These are phyloP conservation scores for Melangyna quadrimaculata DNA, from an alignment of 2,888 invertebrate genomes.

Conservation along the genomic window DNA sequence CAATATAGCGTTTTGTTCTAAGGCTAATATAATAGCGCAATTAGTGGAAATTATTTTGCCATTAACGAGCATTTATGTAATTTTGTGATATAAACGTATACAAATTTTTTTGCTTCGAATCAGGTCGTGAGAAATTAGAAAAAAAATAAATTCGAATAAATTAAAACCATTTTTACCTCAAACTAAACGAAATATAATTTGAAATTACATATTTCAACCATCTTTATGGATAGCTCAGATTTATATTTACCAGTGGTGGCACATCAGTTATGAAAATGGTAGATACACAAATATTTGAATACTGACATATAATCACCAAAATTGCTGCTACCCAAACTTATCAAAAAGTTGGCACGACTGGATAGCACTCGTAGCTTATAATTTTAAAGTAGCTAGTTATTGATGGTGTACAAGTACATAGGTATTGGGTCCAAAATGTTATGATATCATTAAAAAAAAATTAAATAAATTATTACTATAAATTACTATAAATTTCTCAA, in stretches of 20 bases:
- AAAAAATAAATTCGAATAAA: neutral
- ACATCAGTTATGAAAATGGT: neutral
- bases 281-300: too few species aligned
- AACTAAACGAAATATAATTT: neutral
- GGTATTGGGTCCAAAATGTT: too few species aligned
- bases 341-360: too few species aligned
- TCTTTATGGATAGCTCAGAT: neutral
- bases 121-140: constrained; percentile 8
- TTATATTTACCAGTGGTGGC: neutral
- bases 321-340: too few species aligned
- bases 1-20: neutral
- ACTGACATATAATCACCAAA: too few species aligned
- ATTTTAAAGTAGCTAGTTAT: too few species aligned
- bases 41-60: constrained; percentile 66
- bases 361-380: too few species aligned
- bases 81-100: constrained; percentile 33
- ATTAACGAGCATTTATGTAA: constrained; percentile 57
- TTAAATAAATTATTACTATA: too few species aligned
- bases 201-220: neutral
- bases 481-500: too few species aligned
- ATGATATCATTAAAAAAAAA: too few species aligned
- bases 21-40: constrained; percentile 45
- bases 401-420: too few species aligned
- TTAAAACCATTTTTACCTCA: constrained; percentile 34
- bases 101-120: constrained; percentile 19